These are phyloP conservation scores for Dugesia japonica DNA, from an alignment of 2,888 invertebrate species.

Conservation along the genomic window DNA sequence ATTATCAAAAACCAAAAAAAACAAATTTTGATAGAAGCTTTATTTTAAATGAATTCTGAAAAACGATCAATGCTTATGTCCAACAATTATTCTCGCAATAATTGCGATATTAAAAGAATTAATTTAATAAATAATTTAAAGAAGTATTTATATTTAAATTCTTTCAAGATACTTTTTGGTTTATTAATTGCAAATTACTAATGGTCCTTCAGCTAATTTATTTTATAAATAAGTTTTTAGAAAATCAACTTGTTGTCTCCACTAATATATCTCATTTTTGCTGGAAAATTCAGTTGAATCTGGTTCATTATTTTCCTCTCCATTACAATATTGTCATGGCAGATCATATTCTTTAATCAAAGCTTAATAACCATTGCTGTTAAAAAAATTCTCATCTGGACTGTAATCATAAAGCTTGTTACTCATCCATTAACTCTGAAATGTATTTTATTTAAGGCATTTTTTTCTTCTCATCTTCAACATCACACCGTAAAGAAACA, in stretches of 20 bases:
- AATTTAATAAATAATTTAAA: no score
- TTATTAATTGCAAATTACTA: no score
- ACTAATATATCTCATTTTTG: neutral
- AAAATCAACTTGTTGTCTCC: neutral
- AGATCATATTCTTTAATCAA: neutral
- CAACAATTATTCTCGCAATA: no score
- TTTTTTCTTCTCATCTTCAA: neutral
- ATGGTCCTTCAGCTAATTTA: no score
- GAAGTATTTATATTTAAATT: no score
- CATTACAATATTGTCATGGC: neutral
- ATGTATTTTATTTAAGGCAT: neutral
- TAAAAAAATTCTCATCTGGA: neutral
- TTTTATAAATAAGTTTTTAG: neutral
- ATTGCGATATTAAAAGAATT: no score
- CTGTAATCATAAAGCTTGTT: neutral
- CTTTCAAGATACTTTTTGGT: no score
- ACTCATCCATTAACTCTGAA: neutral
- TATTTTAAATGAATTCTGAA: no score
- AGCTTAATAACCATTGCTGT: neutral
- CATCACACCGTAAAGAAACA: neutral
- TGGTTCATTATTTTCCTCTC: neutral
- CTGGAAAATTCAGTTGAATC: neutral
- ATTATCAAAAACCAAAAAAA: no score
- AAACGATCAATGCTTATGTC: no score
- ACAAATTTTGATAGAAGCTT: no score